Base-by-base conservation (phyloP, 37 sponge, comb jelly and placozoan species). In the Oscarella lobularis region DNA sequence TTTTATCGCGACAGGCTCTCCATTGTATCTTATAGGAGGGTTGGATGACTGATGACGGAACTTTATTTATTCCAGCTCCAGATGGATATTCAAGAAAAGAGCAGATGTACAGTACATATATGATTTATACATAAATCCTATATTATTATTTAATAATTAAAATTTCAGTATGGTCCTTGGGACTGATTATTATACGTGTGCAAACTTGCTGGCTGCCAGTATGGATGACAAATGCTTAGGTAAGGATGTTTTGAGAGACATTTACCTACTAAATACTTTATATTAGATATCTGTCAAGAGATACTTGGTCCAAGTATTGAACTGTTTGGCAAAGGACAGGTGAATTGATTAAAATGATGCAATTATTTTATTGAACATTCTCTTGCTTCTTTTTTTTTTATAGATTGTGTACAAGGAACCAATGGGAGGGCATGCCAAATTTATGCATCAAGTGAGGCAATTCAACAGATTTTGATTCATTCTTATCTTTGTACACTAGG, bases 271-370 rank as follows among this genome's bases (percentile, higher is more conserved):
- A n/a, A n/a, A 48, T 48, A 48, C 9, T 20, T 48, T 48, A 27
- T 9, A 27, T 48, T 76, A 27, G 77, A 76, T 32, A 76, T 76
- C 32, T 30, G 40, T 14, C 66, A 76, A 32, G 55, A 48, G 31
- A 76, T 76, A 14, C 9, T 76, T 6, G 77, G 77, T 2, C 77
- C 77, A n/a, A 76, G 60, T 67, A 40, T 76, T 2, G 77, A 76
- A 32, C 77, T 76, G 77, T 76, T 76, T 32, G 77, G 77, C 9
- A 76, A 76, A 4, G 77, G 77, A 27, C 77, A 76, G 71, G 60
- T 48, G 20, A 48, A 48, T 48, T 48, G 9, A 20, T 48, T 9
- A 48, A 27, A 27, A 27, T 48, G n/a, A 27, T 48, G 60, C 20
- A 48, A 48, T 48, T 48, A 48, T 48, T 9, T 20, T 48, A 48